Evolutionary conservation across 1,140 invertebrate genomes (phyloP), one percentile per base, ranked within the genome.

Genomic region (Chrysoperla carnea): DNA sequence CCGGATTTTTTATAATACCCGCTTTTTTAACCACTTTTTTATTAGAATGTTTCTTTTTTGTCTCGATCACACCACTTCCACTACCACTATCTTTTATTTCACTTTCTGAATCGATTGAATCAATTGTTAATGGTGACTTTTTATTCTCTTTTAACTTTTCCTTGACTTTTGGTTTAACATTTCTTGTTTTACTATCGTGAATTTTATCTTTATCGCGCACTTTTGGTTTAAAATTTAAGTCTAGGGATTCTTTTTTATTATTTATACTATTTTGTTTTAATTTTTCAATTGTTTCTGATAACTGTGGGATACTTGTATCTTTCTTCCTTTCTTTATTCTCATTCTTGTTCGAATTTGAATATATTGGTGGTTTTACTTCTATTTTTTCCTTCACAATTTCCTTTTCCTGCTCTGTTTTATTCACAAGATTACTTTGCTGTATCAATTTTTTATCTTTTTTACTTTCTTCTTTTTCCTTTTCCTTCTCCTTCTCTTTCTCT

Each of bases 261-360:
- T 61, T 12, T 63, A 57, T 51, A 54, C 64, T 72, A 53, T 72
- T 72, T 2, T 69, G 65, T 58, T 77, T 78, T 14, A 78, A 48
- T 50, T 76, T 78, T 53, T 77, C 75, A 36, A 72, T 72, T 6
- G 69, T 73, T 57, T 73, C 69, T 39, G 64, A 58, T 31, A 71
- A 48, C 48, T 72, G 72, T 23, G 17, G 17, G 40, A 64, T 62
- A 52, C 71, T 70, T 55, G 71, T 73, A 29, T 70, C 69, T 55
- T 69, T 70, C 62, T 60, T 28, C 56, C 56, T 36, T 56, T 47
- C 28, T 50, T 44, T 7, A 59, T 48, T 60, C 61, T 49, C 58
- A 23, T 3, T 23, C 17, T 23, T 23, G 17, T 23, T 23, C 5
- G 17, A 23, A 55, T 46, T 60, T 60, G 39, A 58, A 53, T 46